Conservation (phyloP, 2,888 invertebrate species). For the Sturmia bella region DNA sequence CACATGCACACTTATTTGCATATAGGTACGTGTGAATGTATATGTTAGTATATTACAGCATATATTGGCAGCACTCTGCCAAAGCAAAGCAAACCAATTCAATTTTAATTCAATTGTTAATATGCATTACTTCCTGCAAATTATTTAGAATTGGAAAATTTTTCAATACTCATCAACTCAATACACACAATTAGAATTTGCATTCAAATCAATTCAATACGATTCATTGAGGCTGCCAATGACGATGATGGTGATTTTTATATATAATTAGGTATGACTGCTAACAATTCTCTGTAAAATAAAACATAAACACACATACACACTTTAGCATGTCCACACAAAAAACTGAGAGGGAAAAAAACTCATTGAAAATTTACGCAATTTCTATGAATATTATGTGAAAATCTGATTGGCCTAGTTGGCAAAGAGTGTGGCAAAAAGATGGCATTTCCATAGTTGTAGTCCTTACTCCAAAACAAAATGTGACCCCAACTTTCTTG, state of each 20-base stretch:
- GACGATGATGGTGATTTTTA: slow-evolving; percentile 9
- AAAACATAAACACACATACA: background rate
- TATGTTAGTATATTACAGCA: too few relatives aligned
- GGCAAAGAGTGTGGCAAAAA: background rate
- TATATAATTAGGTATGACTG: slow-evolving; percentile 15
- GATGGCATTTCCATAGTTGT: too few relatives aligned
- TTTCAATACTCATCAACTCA: slow-evolving; percentile 54
- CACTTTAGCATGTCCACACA: background rate
- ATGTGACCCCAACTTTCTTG: too few relatives aligned
- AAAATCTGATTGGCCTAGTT: background rate
- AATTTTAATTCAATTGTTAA: slow-evolving; percentile 57
- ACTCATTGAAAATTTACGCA: background rate
- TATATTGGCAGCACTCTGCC: too few relatives aligned
- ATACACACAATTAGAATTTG: slow-evolving; percentile 60
- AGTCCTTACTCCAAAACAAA: too few relatives aligned
- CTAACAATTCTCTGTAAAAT: background rate
- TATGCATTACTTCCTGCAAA: slow-evolving; percentile 36
- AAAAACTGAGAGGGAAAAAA: too few relatives aligned
- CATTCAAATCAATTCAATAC: slow-evolving; percentile 47
- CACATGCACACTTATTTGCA: background rate
- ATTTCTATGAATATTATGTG: slow-evolving; percentile 9
- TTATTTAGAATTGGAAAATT: slow-evolving; percentile 54
- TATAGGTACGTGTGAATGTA: too few relatives aligned
- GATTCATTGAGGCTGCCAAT: slow-evolving; percentile 11
- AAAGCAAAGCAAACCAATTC: slow-evolving; percentile 31